phyloP scores from a whole-genome alignment of 92 coral and sea anemone genomes.

The Chrysogorgia sp. region DNA sequence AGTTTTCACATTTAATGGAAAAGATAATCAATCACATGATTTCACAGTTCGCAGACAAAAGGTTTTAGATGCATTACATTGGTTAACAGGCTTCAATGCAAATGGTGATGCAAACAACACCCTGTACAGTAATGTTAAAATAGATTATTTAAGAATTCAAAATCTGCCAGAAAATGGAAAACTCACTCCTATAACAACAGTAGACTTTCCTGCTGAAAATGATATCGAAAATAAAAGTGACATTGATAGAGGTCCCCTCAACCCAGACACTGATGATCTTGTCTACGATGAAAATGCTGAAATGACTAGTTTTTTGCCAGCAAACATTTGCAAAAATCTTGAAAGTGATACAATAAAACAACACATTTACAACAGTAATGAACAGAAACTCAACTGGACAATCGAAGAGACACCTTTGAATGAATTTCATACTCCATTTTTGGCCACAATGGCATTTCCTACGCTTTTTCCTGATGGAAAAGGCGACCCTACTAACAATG shows the following conservation, averaged over 20 bases:
- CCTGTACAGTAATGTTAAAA: slow-evolving; percentile 2
- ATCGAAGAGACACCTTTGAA: slow-evolving; percentile 37
- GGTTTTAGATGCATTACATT: no score
- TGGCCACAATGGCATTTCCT: no score
- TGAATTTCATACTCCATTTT: no score
- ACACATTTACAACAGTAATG: neutral
- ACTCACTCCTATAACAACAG: slow-evolving; percentile 24
- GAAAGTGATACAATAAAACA: neutral
- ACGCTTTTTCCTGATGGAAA: no score
- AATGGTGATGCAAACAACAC: no score
- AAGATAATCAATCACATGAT: slow-evolving; percentile 3
- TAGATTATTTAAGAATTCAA: neutral
- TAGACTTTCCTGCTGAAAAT: slow-evolving; percentile 42
- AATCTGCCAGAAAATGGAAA: neutral
- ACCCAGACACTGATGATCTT: slow-evolving; percentile 59
- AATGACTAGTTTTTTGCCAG: slow-evolving; percentile 68
- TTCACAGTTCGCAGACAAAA: neutral
- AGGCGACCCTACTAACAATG: slow-evolving; percentile 70
- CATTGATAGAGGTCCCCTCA: slow-evolving; percentile 61
- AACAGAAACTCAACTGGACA: slow-evolving; percentile 49
- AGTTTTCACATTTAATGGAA: neutral
- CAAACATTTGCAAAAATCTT: slow-evolving; percentile 39
- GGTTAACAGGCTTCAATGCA: no score
- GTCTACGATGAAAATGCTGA: slow-evolving; percentile 60
- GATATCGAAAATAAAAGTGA: slow-evolving; percentile 37